Base-by-base conservation (phyloP, 2,797 vertebrate species). In the Onychomys torridus region DNA sequence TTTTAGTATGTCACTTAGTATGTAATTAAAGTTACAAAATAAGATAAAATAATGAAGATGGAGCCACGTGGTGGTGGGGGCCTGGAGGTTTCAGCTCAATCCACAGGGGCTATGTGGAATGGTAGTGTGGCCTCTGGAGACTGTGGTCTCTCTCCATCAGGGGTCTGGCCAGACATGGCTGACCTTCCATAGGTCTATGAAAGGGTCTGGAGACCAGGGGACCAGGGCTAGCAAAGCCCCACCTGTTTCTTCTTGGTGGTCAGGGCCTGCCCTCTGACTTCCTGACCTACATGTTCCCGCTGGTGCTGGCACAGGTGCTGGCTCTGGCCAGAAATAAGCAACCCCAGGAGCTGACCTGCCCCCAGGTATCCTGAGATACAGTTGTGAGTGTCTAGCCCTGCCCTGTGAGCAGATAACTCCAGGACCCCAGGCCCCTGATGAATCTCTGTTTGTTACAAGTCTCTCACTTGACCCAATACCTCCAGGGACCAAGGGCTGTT, bases 11-110 rank as follows among this genome's bases (percentile, higher is more conserved):
- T 61, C 79, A 96, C 98, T 98, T 98, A 97, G 89, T 97, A 65
- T 78, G 96, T 85, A 98, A 98, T 98, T 98, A 97, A 98, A 98
- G 98, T 97, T 97, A 94, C 73, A 98, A 97, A 98, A 75, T 96
- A 90, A 90, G 78, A 88, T 52, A 78, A n/a, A 95, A 91, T 97
- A 98, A 98, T 98, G 98, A 97, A 97, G 97, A 59, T n/a, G 90
- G 67, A 98, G 78, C 89, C 29, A 6, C 1, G 49, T 49, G 69
- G n/a, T 76, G 73, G n/a, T 13, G 2, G 73, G 85, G 21, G 21
- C 19, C 6, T 21, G 12, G 71, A n/a, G 52, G 52, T 40, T 61
- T 57, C 2, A 0, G 10, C 59, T 46, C 21, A 23, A 2, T 77
- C 55, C 34, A 0, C 8, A 13, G 57, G 1, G 9, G 1, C 55